Percentiles rank a stretch among this genome's conserved stretches.
These are phyloP conservation scores for Phortica magna DNA, from an alignment of 2,888 invertebrate species.

Conservation along the genomic window DNA sequence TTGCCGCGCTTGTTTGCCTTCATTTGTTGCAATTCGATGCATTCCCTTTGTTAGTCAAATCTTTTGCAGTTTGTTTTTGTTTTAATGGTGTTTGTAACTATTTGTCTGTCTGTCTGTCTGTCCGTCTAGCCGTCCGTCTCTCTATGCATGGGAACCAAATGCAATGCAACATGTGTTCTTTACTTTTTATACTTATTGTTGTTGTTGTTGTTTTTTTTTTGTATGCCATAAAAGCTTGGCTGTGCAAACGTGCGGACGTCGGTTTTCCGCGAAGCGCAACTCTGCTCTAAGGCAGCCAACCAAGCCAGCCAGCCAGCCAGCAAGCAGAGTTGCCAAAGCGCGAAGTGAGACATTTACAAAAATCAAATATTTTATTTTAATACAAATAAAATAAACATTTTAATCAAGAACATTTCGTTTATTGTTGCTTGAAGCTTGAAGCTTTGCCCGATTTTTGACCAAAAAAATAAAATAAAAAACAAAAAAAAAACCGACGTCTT, in stretches of 20 bases:
- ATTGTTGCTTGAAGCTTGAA: too few relatives aligned
- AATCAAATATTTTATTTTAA: too few relatives aligned
- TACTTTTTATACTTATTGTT: too few relatives aligned
- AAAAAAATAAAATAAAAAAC: too few relatives aligned
- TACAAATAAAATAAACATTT: too few relatives aligned
- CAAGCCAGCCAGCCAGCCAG: too few relatives aligned
- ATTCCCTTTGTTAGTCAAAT: slow-evolving; percentile 30
- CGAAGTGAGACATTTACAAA: too few relatives aligned
- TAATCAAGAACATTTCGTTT: too few relatives aligned
- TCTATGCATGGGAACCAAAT: slow-evolving; percentile 1
- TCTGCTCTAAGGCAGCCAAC: too few relatives aligned
- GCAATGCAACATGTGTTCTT: neutral
- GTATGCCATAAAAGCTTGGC: neutral
- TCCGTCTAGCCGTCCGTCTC: neutral
- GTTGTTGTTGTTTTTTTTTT: neutral
- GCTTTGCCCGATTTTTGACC: too few relatives aligned
- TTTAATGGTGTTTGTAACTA: neutral
- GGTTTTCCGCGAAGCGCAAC: neutral
- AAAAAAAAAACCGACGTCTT: neutral
- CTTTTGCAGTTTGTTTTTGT: slow-evolving; percentile 5
- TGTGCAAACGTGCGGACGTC: neutral
- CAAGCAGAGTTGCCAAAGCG: too few relatives aligned
- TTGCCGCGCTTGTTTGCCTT: neutral
- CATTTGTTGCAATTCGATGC: slow-evolving; percentile 20
- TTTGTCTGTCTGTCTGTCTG: neutral